These are phyloP conservation scores for Eudyptes chrysolophus DNA, from an alignment of 2,113 vertebrate genomes.

Conservation along the genomic window DNA sequence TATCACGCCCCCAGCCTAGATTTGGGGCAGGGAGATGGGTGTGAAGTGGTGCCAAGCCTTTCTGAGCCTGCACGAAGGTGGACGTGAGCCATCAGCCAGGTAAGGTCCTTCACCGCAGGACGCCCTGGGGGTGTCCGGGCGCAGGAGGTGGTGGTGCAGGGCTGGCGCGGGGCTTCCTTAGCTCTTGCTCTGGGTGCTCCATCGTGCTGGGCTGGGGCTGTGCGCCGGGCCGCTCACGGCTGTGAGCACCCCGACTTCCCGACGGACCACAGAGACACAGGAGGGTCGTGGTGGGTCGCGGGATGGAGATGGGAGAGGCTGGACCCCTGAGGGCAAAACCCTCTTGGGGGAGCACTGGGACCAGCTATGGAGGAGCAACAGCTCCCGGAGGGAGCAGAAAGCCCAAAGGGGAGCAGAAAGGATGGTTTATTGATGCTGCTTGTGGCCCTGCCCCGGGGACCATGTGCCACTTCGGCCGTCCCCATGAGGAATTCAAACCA, in stretches of 20 bases:
- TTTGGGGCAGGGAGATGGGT: neutral
- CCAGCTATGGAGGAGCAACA: neutral
- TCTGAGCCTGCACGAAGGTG: rapidly evolving
- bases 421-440: neutral
- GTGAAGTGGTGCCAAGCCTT: rapidly evolving
- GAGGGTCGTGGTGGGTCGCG: rapidly evolving
- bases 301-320: neutral
- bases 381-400: neutral
- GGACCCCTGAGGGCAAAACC: neutral
- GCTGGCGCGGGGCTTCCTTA: neutral
- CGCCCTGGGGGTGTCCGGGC: rapidly evolving
- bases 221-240: neutral
- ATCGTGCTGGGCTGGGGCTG: neutral
- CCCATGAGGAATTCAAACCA: neutral
- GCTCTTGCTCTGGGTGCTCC: neutral
- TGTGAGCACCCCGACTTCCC: rapidly evolving
- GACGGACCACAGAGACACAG: rapidly evolving
- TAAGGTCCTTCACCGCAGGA: neutral
- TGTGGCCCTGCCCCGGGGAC: neutral
- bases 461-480: rapidly evolving
- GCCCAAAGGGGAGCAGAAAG: neutral
- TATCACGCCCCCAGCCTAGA: rapidly evolving
- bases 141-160: neutral
- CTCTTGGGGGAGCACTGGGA: neutral
- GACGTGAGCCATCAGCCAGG: neutral